Evolutionary conservation across 2,797 vertebrate genomes (phyloP).

Genomic region (Spinus olivaceus): DNA sequence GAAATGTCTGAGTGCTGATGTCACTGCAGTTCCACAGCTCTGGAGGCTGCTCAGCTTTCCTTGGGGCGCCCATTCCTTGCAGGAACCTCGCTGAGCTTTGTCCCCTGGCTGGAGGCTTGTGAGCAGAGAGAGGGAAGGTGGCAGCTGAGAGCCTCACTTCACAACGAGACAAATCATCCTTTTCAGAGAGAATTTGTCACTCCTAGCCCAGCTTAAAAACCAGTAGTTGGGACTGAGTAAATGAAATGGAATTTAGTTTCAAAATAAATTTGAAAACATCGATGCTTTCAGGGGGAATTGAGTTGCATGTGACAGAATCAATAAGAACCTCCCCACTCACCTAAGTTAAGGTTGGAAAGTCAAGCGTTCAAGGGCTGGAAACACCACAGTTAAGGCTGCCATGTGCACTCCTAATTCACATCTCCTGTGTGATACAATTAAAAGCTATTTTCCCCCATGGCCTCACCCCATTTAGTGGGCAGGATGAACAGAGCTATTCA

Average conservation of each 20-base stretch:
- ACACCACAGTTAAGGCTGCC: not conserved
- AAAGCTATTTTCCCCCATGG: constrained; percentile 3
- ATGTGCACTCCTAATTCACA: not conserved
- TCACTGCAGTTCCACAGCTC: not conserved
- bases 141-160: not conserved
- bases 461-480: not conserved
- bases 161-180: not conserved
- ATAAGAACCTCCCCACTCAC: not conserved
- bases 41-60: constrained; percentile 18
- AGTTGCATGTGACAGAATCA: not conserved
- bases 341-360: not conserved
- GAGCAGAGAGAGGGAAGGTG: not conserved
- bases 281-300: not conserved
- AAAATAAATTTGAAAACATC: not conserved
- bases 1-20: constrained; percentile 31
- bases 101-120: not conserved
- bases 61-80: not conserved
- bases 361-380: not conserved
- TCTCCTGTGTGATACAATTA: constrained; percentile 1
- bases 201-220: not conserved
- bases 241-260: not conserved
- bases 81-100: constrained; percentile 20
- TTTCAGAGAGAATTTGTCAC: not conserved
- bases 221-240: not conserved
- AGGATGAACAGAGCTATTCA: constrained; percentile 46